These are phyloP conservation scores for Diabrotica virgifera DNA, from an alignment of 1,140 invertebrate species.

Conservation along the genomic window DNA sequence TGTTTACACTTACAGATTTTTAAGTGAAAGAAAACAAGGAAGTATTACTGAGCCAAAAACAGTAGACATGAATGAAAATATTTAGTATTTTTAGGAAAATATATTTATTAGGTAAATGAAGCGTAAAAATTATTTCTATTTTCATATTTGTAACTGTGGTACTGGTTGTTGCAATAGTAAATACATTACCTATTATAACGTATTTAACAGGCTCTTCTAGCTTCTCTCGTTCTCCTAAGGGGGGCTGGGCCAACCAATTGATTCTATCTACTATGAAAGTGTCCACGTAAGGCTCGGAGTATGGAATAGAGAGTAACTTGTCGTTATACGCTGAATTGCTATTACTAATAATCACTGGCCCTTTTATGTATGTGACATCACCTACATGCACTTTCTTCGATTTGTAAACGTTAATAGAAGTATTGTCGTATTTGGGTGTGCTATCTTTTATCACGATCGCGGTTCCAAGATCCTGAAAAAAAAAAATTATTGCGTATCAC, in stretches of 20 bases:
- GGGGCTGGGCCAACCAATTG: conserved; percentile 38
- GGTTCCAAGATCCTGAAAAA: background rate
- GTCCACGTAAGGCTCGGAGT: background rate
- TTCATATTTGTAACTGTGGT: too few relatives aligned
- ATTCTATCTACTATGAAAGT: conserved; percentile 27
- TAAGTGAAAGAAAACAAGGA: too few relatives aligned
- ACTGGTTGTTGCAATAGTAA: too few relatives aligned
- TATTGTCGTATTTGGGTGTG: conserved; percentile 34
- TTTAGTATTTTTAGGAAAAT: too few relatives aligned
- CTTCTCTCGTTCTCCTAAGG: conserved; percentile 21
- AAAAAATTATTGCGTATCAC: too few relatives aligned
- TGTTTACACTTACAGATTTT: too few relatives aligned
- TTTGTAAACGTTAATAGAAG: conserved; percentile 43
- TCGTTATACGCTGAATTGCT: conserved; percentile 7
- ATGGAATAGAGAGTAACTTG: background rate
- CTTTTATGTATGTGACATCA: conserved; percentile 50
- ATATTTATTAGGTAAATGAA: too few relatives aligned
- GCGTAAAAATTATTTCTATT: too few relatives aligned
- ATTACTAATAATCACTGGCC: conserved; percentile 48
- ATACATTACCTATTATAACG: conserved; percentile 38
- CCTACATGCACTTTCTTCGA: conserved; percentile 49
- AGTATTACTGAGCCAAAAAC: too few relatives aligned
- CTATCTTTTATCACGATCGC: conserved; percentile 10
- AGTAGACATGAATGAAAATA: too few relatives aligned
- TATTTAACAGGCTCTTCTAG: conserved; percentile 33